Evolutionary conservation across 2,797 vertebrate species (phyloP).

Genomic region (Sebastes trivittatus): DNA sequence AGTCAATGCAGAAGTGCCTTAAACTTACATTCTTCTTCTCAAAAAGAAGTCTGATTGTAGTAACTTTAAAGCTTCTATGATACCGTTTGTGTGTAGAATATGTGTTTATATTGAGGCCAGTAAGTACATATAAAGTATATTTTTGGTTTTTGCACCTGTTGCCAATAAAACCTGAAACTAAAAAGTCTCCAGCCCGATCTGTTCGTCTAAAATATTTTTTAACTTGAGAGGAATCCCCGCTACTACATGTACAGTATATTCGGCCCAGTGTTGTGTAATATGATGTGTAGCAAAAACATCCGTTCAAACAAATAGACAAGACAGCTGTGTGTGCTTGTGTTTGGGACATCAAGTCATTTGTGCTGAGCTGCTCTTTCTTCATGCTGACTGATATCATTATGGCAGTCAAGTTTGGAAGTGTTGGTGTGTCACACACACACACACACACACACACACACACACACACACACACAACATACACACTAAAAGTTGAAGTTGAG

Average conservation of each 20-base stretch:
- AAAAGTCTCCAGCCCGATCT: neutral
- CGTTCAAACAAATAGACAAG: neutral
- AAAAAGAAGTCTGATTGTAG: no score
- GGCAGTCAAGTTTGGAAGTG: neutral
- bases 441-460: neutral
- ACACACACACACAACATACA: neutral
- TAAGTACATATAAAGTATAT: no score
- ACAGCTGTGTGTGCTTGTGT: neutral
- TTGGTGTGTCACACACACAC: slow-evolving; percentile 17
- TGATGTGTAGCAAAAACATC: neutral
- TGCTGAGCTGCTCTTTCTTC: slow-evolving; percentile 47
- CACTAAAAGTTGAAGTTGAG: neutral
- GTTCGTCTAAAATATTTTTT: neutral
- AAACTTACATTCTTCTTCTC: no score
- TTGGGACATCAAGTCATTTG: slow-evolving; percentile 6
- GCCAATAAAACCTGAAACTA: neutral
- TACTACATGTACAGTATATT: neutral
- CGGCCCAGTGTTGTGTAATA: neutral
- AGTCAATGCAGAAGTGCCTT: no score
- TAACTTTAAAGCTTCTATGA: neutral
- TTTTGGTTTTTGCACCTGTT: neutral
- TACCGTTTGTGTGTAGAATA: neutral
- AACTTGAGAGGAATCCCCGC: neutral
- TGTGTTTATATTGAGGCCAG: neutral
- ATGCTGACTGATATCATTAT: slow-evolving; percentile 50